Percentiles rank a stretch among this genome's conserved stretches.
phyloP scores from a whole-genome alignment of 1,140 invertebrate genomes.

The Philaenus spumarius region DNA sequence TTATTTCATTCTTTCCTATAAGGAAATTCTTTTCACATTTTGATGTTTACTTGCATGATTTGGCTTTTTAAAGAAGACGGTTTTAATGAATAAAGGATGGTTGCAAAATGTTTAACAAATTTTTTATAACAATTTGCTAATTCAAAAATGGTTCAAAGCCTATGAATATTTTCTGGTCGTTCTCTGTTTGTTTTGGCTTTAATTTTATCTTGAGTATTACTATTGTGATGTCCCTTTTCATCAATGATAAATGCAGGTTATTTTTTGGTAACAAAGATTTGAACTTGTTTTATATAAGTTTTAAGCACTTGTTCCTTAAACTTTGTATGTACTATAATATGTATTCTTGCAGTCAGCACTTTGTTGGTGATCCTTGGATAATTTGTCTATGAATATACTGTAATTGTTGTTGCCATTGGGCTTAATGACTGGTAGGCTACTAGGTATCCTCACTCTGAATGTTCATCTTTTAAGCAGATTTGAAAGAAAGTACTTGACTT shows the following conservation, averaged over 20 bases:
- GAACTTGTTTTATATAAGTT: constrained; percentile 11
- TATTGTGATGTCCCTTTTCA: constrained; percentile 12
- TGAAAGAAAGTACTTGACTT: background rate
- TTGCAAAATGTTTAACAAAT: constrained; percentile 15
- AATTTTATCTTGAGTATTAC: constrained; percentile 10
- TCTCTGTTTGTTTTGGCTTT: constrained; percentile 26
- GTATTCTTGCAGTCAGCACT: background rate
- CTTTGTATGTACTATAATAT: background rate
- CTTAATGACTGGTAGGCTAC: too few relatives aligned
- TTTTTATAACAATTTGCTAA: constrained; percentile 18
- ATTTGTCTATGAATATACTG: constrained; percentile 1
- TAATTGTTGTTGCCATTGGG: background rate
- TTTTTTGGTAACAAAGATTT: constrained; percentile 1
- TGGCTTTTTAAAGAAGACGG: constrained; percentile 4
- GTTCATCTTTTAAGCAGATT: background rate
- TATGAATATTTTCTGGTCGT: constrained; percentile 21
- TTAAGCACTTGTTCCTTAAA: background rate
- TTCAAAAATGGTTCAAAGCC: constrained; percentile 27
- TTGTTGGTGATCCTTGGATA: background rate
- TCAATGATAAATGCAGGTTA: constrained; percentile 15
- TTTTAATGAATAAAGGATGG: constrained; percentile 11
- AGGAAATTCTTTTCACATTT: background rate
- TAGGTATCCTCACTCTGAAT: background rate
- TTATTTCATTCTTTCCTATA: background rate
- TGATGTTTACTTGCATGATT: background rate